Evolutionary conservation across 2,888 invertebrate species (phyloP), one percentile per base, ranked within the genome.

Genomic region (Dascillus cervinus): DNA sequence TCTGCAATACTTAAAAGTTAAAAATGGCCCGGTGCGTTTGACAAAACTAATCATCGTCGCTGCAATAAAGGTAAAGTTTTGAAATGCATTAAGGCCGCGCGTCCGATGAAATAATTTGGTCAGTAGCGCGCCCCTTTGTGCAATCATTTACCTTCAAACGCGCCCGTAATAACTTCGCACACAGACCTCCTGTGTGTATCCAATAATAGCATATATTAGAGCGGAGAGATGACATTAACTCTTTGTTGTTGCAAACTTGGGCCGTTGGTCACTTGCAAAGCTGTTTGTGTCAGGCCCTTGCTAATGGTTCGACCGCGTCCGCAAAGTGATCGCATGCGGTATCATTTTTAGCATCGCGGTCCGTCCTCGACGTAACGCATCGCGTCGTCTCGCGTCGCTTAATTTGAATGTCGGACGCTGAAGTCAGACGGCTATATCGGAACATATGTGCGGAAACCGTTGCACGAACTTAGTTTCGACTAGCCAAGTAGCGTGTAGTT

Each of bases 151-250:
- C n/a, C n/a, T n/a, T n/a, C n/a, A n/a, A n/a, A n/a, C n/a, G n/a
- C n/a, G n/a, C n/a, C n/a, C n/a, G 14, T 22, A 22, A 22, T 13
- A 30, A 34, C 34, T 33, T 33, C 40, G 38, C 26, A 26, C 44
- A 44, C 41, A 34, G 49, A 41, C 41, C 44, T 45, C 46, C 42
- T 44, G 44, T 47, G 43, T 43, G 44, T 46, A 48, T 50, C 53
- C 52, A 51, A 55, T 54, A 53, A 55, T 50, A 52, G 45, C 47
- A 53, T 52, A 53, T 54, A 55, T n/a, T n/a, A n/a, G n/a, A n/a
- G 53, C 37, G 38, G 44, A 46, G 28, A 49, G 52, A 55, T 49
- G 50, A 49, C 55, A 52, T 56, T 54, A 51, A 50, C 47, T 54
- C 52, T 55, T 55, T 56, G 57, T 55, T 53, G 50, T 47, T 49